These are phyloP conservation scores for Ceratothoa steindachneri DNA, from an alignment of 2,888 invertebrate genomes.

Conservation along the genomic window DNA sequence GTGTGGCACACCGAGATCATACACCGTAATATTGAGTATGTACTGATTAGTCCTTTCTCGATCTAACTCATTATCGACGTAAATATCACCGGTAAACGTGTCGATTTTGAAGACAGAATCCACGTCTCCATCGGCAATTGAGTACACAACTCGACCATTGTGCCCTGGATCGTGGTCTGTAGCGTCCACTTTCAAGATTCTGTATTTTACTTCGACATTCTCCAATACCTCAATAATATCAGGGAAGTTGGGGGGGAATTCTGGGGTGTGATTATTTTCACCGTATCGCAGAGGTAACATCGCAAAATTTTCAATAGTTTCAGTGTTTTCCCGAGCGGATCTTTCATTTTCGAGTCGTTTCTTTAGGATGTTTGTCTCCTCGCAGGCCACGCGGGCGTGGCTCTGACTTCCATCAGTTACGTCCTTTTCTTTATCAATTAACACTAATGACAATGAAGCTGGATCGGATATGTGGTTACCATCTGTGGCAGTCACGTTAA, in stretches of 20 bases:
- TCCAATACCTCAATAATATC: conserved; percentile 77
- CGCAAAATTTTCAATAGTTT: conserved; percentile 27
- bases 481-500: conserved; percentile 83
- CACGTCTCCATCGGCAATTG: conserved; percentile 74
- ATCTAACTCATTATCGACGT: conserved; percentile 80
- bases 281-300: conserved; percentile 33
- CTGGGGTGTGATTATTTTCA: conserved; percentile 77
- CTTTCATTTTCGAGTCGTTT: conserved; percentile 4
- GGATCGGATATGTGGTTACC: conserved; percentile 87
- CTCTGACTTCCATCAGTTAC: not conserved
- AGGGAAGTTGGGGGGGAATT: conserved; percentile 74
- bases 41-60: conserved; percentile 79
- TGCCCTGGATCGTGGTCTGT: conserved; percentile 69
- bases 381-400: conserved; percentile 1
- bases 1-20: conserved; percentile 77
- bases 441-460: conserved; percentile 68
- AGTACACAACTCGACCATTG: conserved; percentile 83
- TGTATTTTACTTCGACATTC: conserved; percentile 69
- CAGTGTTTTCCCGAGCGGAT: conserved; percentile 2
- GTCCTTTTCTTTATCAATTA: conserved; percentile 58
- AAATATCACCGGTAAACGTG: conserved; percentile 76
- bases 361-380: not conserved
- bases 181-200: conserved; percentile 48
- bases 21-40: conserved; percentile 77
- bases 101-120: conserved; percentile 84